Conservation (phyloP, 2,888 invertebrate genomes). For the Callinectes sapidus region DNA sequence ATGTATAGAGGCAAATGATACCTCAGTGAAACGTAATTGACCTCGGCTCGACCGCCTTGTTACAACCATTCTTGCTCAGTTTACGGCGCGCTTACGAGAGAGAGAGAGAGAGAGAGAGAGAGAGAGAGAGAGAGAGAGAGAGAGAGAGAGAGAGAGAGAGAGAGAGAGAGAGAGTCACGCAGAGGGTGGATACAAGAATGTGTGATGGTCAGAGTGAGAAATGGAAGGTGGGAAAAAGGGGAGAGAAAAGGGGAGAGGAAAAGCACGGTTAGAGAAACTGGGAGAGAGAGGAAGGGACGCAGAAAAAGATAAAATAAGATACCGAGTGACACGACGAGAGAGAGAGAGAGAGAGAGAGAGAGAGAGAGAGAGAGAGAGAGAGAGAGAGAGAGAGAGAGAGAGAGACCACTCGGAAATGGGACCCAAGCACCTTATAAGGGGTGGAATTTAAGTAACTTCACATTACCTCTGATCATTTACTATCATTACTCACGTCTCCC, state of each 20-base stretch:
- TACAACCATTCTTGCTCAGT: background rate
- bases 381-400: background rate
- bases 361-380: background rate
- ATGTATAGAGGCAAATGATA: background rate
- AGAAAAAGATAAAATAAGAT: background rate
- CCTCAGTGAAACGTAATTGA: background rate
- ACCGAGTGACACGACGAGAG: background rate
- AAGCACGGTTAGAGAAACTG: background rate
- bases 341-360: background rate
- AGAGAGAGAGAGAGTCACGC: background rate
- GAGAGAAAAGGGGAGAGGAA: background rate
- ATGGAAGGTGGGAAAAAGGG: background rate
- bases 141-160: conserved; percentile 25
- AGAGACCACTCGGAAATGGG: background rate
- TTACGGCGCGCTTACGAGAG: background rate
- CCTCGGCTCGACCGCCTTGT: background rate
- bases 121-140: conserved; percentile 18
- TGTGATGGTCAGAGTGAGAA: background rate
- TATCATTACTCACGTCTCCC: conserved; percentile 14
- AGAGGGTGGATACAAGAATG: background rate
- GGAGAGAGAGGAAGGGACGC: background rate
- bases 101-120: conserved; percentile 16
- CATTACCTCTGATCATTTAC: conserved; percentile 8
- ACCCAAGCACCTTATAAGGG: background rate
- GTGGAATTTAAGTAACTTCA: conserved; percentile 6